Conservation (phyloP, 2,113 vertebrate species). For the Rhea pennata region DNA sequence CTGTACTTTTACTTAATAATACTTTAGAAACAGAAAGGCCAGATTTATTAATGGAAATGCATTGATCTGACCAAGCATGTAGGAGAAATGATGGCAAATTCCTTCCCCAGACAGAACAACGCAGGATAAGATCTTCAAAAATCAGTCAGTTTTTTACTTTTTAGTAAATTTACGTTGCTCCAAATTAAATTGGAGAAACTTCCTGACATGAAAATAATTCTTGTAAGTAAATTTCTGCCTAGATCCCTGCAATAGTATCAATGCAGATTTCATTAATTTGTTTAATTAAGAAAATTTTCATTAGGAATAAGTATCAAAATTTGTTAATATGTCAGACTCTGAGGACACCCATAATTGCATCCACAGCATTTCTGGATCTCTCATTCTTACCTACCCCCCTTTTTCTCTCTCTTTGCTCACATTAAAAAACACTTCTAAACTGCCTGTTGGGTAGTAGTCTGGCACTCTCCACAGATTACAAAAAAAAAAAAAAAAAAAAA, state of each 20-base stretch:
- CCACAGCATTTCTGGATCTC: background rate
- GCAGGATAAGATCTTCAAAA: background rate
- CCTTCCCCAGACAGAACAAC: background rate
- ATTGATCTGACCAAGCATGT: background rate
- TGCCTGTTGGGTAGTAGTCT: background rate
- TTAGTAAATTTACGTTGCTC: background rate
- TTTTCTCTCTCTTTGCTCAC: background rate
- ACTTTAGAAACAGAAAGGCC: background rate
- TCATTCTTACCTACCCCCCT: background rate
- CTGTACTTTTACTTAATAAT: background rate
- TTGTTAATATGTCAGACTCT: background rate
- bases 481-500: background rate
- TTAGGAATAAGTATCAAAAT: conserved; percentile 2
- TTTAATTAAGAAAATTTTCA: conserved; percentile 27
- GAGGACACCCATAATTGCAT: background rate
- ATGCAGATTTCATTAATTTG: background rate
- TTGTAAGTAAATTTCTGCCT: conserved; percentile 20
- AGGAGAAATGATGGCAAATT: background rate
- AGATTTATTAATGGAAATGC: background rate
- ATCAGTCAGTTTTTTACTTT: background rate
- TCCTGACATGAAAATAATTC: background rate
- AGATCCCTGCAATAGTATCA: background rate
- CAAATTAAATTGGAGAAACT: conserved; percentile 29
- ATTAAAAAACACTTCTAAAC: background rate
- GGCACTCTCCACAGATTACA: background rate